Base-by-base conservation (phyloP, 2,797 vertebrate species). In the Rhabdophis nuchalis region DNA sequence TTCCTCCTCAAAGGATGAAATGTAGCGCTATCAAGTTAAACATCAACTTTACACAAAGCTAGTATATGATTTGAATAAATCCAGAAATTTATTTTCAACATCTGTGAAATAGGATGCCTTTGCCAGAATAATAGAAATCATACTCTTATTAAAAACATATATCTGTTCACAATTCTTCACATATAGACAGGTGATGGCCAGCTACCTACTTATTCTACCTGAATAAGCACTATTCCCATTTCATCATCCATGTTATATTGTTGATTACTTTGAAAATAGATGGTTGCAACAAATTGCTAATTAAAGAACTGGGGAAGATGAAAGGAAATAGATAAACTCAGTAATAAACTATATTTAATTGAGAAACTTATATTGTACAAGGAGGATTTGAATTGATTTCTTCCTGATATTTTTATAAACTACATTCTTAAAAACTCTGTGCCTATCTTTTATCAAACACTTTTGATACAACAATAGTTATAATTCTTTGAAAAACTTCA, bases 281-380 rank as follows among this genome's bases (percentile, higher is more conserved):
- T 68, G 13, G 14, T 36, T 36, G n/a, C 64, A 72, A 72, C n/a
- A 72, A 36, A 25, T 36, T 56, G 7, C 20, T 36, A 54, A 13
- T 36, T 41, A 32, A 56, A 41, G n/a, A 77, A 56, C 1, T 25
- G 20, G 5, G 32, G 64, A 41, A 25, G 64, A 36, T 72, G 12
- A 72, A 36, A 72, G 87, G n/a, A 23, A 25, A 52, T 4, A 11
- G 60, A 13, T 41, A 93, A 41, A 92, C 92, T 92, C 23, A 89
- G 1, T 87, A 94, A 87, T 46, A 50, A 95, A 93, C n/a, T 12
- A 86, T 68, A 88, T 93, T 68, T 88, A 46, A 27, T 9, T 41
- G 41, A 53, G 53, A 41, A 14, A 18, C 32, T 88, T 23, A 9
- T n/a, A 32, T 52, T 88, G 52, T 3, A 56, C 57, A 29, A 85